Conservation (phyloP, 92 coral and sea anemone species). For the Bergia puertoricense region DNA sequence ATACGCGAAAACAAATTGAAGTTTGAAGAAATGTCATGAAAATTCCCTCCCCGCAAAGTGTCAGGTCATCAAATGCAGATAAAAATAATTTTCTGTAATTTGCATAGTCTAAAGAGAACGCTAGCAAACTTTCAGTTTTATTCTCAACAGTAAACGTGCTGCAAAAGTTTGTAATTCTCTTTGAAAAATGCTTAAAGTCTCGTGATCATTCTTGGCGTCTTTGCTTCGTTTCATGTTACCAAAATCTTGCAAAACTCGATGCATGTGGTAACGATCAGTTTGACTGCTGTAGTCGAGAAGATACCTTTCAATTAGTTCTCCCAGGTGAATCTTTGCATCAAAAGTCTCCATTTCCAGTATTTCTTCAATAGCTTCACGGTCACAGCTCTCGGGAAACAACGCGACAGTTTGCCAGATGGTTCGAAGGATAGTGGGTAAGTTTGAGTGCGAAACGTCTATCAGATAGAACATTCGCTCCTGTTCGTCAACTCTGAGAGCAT, state of each 20-base stretch:
- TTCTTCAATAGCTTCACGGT: not conserved
- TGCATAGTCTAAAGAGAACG: conserved; percentile 30
- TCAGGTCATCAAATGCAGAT: conserved; percentile 13
- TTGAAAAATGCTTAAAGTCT: conserved; percentile 15
- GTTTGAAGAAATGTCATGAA: conserved; percentile 18
- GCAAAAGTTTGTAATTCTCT: conserved; percentile 27
- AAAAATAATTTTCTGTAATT: conserved; percentile 31
- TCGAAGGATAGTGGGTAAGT: conserved; percentile 33
- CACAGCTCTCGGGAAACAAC: conserved; percentile 30
- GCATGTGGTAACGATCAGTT: conserved; percentile 9
- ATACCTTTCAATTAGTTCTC: conserved; percentile 24
- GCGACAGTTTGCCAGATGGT: conserved; percentile 15
- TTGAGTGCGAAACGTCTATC: conserved; percentile 24
- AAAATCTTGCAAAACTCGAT: conserved; percentile 31
- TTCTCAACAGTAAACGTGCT: conserved; percentile 27
- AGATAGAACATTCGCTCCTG: conserved; percentile 38
- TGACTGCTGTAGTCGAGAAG: not conserved
- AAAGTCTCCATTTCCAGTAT: not conserved
- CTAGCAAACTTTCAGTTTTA: conserved; percentile 11
- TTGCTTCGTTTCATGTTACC: conserved; percentile 28
- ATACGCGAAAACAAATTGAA: conserved; percentile 19
- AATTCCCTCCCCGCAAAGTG: conserved; percentile 34
- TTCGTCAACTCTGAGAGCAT: conserved; percentile 33
- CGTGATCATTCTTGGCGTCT: conserved; percentile 2
- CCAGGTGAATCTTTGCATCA: conserved; percentile 6